Evolutionary conservation across 92 coral and sea anemone genomes (phyloP).

Genomic region (Bergia sp.): DNA sequence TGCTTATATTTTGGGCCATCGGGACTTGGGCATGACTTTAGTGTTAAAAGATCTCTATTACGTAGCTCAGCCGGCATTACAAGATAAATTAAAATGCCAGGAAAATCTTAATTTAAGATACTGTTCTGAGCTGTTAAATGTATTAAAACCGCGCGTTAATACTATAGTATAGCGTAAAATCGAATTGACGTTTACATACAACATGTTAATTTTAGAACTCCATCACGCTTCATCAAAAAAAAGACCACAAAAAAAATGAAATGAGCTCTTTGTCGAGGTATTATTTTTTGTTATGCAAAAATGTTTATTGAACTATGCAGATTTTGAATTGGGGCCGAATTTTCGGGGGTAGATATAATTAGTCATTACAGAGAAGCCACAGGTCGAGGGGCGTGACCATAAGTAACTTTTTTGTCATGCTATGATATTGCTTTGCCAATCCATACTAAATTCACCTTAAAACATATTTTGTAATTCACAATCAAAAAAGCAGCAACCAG

Average conservation of each 20-base stretch:
- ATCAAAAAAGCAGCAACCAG: background rate
- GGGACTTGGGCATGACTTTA: background rate
- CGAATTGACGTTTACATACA: background rate
- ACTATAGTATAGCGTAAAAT: background rate
- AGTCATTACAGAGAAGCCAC: background rate
- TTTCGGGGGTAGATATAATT: background rate
- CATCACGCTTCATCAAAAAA: too few relatives aligned
- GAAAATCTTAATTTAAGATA: background rate
- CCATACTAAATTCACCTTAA: background rate
- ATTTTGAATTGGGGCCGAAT: background rate
- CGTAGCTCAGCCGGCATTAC: background rate
- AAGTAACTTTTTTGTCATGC: slow-evolving; percentile 2
- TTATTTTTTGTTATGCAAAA: background rate
- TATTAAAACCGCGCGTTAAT: too few relatives aligned
- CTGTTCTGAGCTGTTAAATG: background rate
- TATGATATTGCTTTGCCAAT: background rate
- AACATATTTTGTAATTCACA: too few relatives aligned
- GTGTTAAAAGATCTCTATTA: background rate
- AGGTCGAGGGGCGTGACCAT: slow-evolving; percentile 18
- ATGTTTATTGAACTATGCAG: background rate
- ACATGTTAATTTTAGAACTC: background rate
- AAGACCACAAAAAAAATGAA: background rate
- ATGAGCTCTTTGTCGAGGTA: background rate
- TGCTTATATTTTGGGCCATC: background rate
- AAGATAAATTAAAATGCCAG: background rate